phyloP scores from a whole-genome alignment of 2,797 vertebrate genomes.

The Enteromius thamalakanensis region DNA sequence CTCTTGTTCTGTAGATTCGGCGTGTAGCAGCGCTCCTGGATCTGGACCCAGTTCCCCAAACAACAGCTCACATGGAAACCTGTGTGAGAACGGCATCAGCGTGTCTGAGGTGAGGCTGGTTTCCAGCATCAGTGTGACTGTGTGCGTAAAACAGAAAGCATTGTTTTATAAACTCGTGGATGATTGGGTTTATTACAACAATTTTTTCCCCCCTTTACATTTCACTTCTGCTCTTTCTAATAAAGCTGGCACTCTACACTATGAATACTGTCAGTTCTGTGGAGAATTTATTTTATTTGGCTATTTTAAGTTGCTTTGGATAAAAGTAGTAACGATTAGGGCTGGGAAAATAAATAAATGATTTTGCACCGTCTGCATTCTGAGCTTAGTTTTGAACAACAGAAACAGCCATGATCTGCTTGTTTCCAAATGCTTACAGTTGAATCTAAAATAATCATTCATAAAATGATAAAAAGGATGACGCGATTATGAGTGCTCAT shows the following conservation, averaged over 20 bases:
- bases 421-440: no score
- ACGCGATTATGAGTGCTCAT: no score
- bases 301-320: background rate
- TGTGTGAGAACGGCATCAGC: conserved; percentile 86
- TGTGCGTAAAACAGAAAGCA: background rate
- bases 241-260: background rate
- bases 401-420: no score
- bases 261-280: background rate
- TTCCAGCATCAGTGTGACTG: background rate
- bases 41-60: conserved; percentile 96
- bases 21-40: conserved; percentile 93
- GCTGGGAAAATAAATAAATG: no score
- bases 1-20: conserved; percentile 79
- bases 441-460: no score
- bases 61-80: conserved; percentile 93
- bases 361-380: no score
- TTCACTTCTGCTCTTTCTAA: background rate
- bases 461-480: no score
- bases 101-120: conserved; percentile 82
- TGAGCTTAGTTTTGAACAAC: no score
- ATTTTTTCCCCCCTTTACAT: background rate
- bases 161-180: background rate
- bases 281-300: background rate
- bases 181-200: background rate
- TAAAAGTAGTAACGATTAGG: background rate